Evolutionary conservation across 2,113 vertebrate genomes (phyloP), one percentile per base, ranked within the genome.

Genomic region (Heliornis fulica): DNA sequence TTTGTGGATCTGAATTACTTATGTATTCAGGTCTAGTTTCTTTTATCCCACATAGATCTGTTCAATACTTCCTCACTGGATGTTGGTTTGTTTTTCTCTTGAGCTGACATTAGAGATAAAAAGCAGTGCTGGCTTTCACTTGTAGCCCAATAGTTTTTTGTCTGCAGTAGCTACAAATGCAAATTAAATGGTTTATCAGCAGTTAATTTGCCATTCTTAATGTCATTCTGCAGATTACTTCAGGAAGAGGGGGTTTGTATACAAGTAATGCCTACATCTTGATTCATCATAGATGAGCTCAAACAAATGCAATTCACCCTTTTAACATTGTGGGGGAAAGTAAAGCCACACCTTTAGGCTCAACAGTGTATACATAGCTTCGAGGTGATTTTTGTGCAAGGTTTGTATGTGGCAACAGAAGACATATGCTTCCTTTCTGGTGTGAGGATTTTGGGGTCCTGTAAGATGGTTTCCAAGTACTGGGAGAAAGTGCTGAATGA

Each of bases 161-260:
- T 72, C 74, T 87, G 36, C 53, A 88, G 66, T 80, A 95, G 85
- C n/a, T 6, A 18, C 10, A 32, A 92, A 95, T 94, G 76, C 69
- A 96, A 97, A 96, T 89, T 50, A 79, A 38, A 61, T 92, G 69
- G 70, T 83, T 95, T 90, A 64, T 82, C 81, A 93, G 60, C 28
- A 79, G 19, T 80, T 95, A 84, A 88, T 86, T 94, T 76, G 28
- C 70, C 61, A 82, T 86, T 81, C 89, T 91, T 90, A 51, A 75
- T 93, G 66, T 91, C 57, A 89, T 10, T 87, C 68, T 85, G 91
- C 60, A 80, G 92, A 96, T 80, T 70, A 86, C 76, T 82, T 69
- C 83, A 84, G 70, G 77, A 79, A 57, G 91, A 91, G 56, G 32
- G 28, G 45, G 11, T 77, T 88, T 86, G n/a, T 68, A 72, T n/a